phyloP scores from a whole-genome alignment of 2,888 invertebrate genomes.

The Oligia strigilis region DNA sequence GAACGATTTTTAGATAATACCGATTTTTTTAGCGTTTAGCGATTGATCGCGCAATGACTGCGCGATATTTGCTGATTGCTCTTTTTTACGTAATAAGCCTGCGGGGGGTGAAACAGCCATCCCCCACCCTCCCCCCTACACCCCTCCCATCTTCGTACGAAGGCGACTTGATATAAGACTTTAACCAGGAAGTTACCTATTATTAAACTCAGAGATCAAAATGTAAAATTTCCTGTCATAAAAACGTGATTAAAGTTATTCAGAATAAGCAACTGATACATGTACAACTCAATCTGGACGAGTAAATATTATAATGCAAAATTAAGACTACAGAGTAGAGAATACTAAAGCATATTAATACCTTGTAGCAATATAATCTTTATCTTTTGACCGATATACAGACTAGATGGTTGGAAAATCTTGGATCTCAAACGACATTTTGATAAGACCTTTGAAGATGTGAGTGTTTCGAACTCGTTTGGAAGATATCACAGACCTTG shows the following conservation, averaged over 20 bases:
- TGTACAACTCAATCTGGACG: background rate
- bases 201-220: too few species aligned
- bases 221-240: background rate
- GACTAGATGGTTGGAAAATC: conserved; percentile 3
- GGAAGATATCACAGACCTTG: background rate
- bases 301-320: background rate
- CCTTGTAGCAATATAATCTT: conserved; percentile 2
- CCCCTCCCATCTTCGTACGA: too few species aligned
- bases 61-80: too few species aligned
- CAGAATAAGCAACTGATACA: background rate
- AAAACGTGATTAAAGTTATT: background rate
- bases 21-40: too few species aligned
- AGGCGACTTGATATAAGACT: too few species aligned
- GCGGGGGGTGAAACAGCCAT: too few species aligned
- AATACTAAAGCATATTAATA: background rate
- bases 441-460: background rate
- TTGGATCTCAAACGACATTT: conserved; percentile 2
- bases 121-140: too few species aligned
- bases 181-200: too few species aligned
- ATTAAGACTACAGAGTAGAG: background rate
- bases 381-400: background rate
- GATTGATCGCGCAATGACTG: too few species aligned
- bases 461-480: background rate
- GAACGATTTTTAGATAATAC: too few species aligned
- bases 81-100: too few species aligned